Evolutionary conservation across 2,888 invertebrate genomes (phyloP), one percentile per base, ranked within the genome.

Genomic region (Plebejus melissa): DNA sequence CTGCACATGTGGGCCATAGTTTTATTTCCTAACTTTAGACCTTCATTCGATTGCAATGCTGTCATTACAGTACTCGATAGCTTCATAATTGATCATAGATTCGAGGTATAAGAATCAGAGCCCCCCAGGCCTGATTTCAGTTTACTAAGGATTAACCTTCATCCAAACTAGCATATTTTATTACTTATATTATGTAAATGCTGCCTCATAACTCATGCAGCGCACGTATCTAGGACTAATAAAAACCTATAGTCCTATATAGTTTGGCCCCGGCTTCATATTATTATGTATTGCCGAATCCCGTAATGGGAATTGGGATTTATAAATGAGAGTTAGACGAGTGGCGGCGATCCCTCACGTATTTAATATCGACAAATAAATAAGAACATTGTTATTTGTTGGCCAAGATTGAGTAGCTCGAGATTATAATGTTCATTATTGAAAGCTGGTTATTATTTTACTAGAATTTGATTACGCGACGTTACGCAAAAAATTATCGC

Each of bases 311-410:
- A 75, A 28, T 28, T 72, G 74, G 74, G 54, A 75, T 75, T 75
- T 75, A 74, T 38, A 36, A 60, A 57, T 74, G 38, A 58, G 74
- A 0, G 22, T 50, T 1, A 9, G 58, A 60, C 0, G 36, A 58
- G 57, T 74, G 74, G 58, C n/a, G 74, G 50, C 38, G 58, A 36
- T n/a, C 74, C 57, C 38, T 74, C 74, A 74, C 74, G 74, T 74
- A 58, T 74, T 58, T 74, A 75, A 75, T 75, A 75, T 75, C 50
- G 41, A 65, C 65, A 46, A 69, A 75, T 46, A 57, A 74, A 74
- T 74, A 57, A 32, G 13, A 74, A 74, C 5, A 74, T 74, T 74
- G 74, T 71, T 22, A 71, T 54, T 54, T 16, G 4, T 54, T 54
- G 9, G 38, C 46, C 71, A 46, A 38, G 57, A n/a, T 58, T 36